These are phyloP conservation scores for Netelia melanura DNA, from an alignment of 2,888 invertebrate genomes.

Conservation along the genomic window DNA sequence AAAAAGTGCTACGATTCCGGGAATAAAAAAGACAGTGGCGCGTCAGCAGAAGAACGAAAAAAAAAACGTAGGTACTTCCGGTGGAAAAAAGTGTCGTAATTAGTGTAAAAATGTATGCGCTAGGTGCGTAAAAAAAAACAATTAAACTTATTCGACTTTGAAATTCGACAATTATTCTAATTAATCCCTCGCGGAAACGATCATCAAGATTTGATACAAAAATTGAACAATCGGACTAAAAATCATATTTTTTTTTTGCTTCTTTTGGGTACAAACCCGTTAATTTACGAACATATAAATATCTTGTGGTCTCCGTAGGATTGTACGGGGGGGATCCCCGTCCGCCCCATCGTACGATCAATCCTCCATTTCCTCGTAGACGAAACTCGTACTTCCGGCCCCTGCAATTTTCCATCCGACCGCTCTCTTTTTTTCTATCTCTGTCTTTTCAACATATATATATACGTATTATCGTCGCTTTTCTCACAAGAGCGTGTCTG, in stretches of 20 bases:
- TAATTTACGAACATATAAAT: slow-evolving; percentile 9
- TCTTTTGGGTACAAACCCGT: not conserved
- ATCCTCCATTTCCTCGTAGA: slow-evolving; percentile 66
- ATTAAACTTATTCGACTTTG: too few species aligned
- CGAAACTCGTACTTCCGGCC: slow-evolving; percentile 69
- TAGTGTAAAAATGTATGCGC: not conserved
- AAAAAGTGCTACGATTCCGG: not conserved
- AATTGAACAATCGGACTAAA: too few species aligned
- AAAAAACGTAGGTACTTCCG: not conserved
- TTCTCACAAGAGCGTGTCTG: slow-evolving; percentile 52
- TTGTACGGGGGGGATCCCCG: slow-evolving; percentile 21
- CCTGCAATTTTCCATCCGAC: slow-evolving; percentile 65
- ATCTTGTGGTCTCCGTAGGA: slow-evolving; percentile 25
- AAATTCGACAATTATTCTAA: too few species aligned
- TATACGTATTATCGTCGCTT: not conserved
- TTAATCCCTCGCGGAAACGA: too few species aligned
- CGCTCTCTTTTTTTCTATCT: slow-evolving; percentile 10
- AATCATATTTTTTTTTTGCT: not conserved
- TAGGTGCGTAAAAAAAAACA: too few species aligned
- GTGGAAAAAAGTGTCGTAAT: slow-evolving; percentile 3
- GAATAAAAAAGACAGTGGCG: slow-evolving; percentile 10
- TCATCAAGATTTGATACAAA: too few species aligned
- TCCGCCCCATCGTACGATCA: slow-evolving; percentile 60
- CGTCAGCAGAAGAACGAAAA: not conserved
- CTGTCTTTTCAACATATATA: not conserved